These are phyloP conservation scores for Enteromius unitaeniatus DNA, from an alignment of 2,797 vertebrate genomes.

Conservation along the genomic window DNA sequence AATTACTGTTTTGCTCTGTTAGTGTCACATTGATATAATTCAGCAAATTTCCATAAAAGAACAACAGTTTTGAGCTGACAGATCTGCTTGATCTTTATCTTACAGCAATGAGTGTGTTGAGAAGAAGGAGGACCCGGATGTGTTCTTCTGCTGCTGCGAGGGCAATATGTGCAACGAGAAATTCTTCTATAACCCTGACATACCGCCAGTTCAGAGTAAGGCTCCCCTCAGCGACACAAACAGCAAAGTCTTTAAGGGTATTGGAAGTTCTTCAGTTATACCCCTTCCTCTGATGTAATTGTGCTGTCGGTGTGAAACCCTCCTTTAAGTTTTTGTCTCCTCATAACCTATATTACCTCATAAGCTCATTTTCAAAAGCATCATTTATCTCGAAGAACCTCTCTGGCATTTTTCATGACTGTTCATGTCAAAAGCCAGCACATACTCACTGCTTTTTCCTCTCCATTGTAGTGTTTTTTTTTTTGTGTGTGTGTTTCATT, in stretches of 20 bases:
- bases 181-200: slow-evolving; percentile 88
- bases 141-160: slow-evolving; percentile 97
- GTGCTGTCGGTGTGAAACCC: slow-evolving; percentile 16
- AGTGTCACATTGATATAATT: neutral
- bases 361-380: slow-evolving; percentile 15
- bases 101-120: slow-evolving; percentile 89
- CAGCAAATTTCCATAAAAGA: neutral
- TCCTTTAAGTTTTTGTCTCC: slow-evolving; percentile 1
- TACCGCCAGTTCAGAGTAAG: slow-evolving; percentile 84
- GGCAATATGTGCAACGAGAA: slow-evolving; percentile 91
- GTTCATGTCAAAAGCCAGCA: slow-evolving; percentile 13
- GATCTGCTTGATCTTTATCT: slow-evolving; percentile 39
- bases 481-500: neutral
- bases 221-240: slow-evolving; percentile 56
- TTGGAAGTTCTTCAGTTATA: slow-evolving; percentile 35
- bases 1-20: neutral
- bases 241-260: slow-evolving; percentile 63
- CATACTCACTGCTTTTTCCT: neutral
- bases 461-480: neutral
- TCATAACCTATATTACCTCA: slow-evolving; percentile 1
- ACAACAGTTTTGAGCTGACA: neutral
- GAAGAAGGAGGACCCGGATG: slow-evolving; percentile 89
- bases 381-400: slow-evolving; percentile 1
- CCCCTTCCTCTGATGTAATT: slow-evolving; percentile 16
- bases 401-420: slow-evolving; percentile 2